Base-by-base conservation (phyloP, 2,113 vertebrate species). In the Carassius gibelio region DNA sequence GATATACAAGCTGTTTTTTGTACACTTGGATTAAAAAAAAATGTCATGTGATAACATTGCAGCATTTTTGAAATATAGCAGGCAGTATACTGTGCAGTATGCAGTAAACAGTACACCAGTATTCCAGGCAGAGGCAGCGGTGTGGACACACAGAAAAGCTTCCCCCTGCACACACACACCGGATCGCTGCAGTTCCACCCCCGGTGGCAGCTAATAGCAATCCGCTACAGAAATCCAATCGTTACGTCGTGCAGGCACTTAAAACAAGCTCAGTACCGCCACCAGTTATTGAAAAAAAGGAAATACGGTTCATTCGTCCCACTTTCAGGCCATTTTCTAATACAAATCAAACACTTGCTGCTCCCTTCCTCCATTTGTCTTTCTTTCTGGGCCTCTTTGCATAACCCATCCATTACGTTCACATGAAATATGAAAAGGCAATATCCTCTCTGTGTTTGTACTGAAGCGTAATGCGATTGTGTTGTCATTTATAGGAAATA, bases 401-500 rank as follows among this genome's bases (percentile, higher is more conserved):
- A 94, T 94, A 95, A 89, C 92, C 92, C 93, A 94, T 95, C 93
- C 93, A 95, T 95, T 95, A 95, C 94, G 92, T 94, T 94, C 95
- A 97, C 95, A 96, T 94, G 94, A 96, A 96, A 97, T 95, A 95
- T 94, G 93, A 96, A 96, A 96, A 95, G 93, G 93, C 95, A 95
- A 95, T 95, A 95, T 96, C 96, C 95, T 90, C 93, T 95, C 95
- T 95, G 94, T 94, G 95, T 96, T 97, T 96, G 96, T 96, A 97
- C 95, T 94, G 90, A 95, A 97, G 96, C 96, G 94, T 97, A 96
- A 97, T 97, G 96, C 94, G 95, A 97, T 96, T 96, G 96, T 96
- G 96, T 97, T 98, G 96, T 98, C 97, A 97, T 96, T 97, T 97
- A 97, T 96, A 96, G 96, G 97, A 97, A 97, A 98, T 97, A 96